Evolutionary conservation across 1,140 invertebrate species (phyloP).

Genomic region (Apis cerana): DNA sequence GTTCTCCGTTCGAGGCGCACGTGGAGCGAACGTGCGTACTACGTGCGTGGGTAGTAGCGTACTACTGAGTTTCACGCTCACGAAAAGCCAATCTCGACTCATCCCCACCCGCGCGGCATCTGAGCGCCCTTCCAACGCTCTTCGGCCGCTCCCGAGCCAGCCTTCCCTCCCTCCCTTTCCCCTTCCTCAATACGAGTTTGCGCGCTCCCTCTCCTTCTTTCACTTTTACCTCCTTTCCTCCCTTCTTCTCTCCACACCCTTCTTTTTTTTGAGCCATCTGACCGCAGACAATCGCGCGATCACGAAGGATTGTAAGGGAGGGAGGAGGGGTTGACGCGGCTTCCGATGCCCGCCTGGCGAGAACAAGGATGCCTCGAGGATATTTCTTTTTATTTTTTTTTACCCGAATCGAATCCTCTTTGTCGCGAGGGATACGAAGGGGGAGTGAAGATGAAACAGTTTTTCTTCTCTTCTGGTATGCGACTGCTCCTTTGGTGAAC

Average conservation of each 20-base stretch:
- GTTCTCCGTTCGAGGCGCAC: constrained; percentile 61
- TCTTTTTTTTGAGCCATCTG: not conserved
- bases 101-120: constrained; percentile 48
- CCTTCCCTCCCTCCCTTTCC: constrained; percentile 9
- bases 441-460: no score
- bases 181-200: constrained; percentile 60
- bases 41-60: constrained; percentile 79
- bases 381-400: not conserved
- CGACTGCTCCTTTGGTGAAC: no score
- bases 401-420: not conserved
- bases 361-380: not conserved
- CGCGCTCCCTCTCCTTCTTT: constrained; percentile 36
- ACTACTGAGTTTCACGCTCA: constrained; percentile 74
- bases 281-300: not conserved
- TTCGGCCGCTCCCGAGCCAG: constrained; percentile 33
- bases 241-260: no score
- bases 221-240: not conserved
- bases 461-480: no score
- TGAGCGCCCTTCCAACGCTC: constrained; percentile 45
- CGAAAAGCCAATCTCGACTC: constrained; percentile 62
- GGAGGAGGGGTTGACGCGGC: not conserved
- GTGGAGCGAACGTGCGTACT: constrained; percentile 76
- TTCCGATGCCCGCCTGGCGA: not conserved
- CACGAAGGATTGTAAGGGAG: not conserved
- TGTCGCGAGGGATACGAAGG: not conserved